Percentiles rank a stretch among this genome's conserved stretches.
These are phyloP conservation scores for Coracopsis vasa DNA, from an alignment of 2,113 vertebrate species.

Conservation along the genomic window DNA sequence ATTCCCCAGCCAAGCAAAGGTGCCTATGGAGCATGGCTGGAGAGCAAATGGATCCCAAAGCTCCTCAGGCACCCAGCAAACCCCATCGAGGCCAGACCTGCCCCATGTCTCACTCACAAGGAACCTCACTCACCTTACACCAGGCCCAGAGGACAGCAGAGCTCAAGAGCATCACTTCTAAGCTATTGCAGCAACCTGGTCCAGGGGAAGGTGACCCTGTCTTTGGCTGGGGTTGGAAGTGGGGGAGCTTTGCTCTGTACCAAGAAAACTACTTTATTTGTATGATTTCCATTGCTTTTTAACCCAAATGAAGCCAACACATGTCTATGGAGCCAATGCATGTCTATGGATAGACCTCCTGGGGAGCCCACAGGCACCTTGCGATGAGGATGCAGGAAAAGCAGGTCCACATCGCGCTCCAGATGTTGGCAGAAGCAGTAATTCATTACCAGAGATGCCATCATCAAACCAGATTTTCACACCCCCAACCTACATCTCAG, in stretches of 20 bases:
- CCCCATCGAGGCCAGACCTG: background rate
- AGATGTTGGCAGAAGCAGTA: background rate
- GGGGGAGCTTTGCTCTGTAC: background rate
- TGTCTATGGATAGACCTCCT: background rate
- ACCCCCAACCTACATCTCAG: background rate
- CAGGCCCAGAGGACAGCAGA: accelerated
- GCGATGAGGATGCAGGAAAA: background rate
- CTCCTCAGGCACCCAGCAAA: background rate
- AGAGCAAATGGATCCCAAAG: background rate
- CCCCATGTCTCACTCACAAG: accelerated
- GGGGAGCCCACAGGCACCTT: background rate
- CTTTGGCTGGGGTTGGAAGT: background rate
- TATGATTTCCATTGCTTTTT: background rate
- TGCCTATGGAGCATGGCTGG: accelerated
- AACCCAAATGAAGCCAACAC: background rate
- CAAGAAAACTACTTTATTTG: background rate
- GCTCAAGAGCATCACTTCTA: background rate
- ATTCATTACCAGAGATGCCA: background rate
- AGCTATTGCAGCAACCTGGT: background rate
- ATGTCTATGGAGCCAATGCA: background rate
- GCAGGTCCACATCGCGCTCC: no score
- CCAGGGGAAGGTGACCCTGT: background rate
- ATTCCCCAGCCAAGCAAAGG: background rate
- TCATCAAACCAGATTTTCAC: background rate
- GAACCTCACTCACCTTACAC: background rate